Evolutionary conservation across 2,888 invertebrate genomes (phyloP), one percentile per base, ranked within the genome.

Genomic region (Muschampia plurimacula): DNA sequence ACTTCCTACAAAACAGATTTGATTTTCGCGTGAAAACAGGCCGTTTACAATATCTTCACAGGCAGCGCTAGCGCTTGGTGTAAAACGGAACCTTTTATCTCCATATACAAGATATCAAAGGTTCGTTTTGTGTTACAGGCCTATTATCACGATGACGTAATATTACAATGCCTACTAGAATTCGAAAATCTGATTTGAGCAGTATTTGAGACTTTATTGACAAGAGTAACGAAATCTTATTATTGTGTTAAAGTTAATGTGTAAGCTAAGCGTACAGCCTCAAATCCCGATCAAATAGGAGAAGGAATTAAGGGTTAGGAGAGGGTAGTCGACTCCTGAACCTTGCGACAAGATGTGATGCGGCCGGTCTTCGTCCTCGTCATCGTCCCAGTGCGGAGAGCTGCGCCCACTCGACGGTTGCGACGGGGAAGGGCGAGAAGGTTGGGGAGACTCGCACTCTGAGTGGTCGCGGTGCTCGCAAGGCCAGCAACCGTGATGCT

Each of bases 401-500:
- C 93, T 85, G 78, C 93, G 87, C 32, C 94, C 95, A 82, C 93
- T 93, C 78, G 92, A 91, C 52, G 84, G 86, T 79, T 91, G 92
- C 81, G 94, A 93, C 77, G 83, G 44, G 44, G 44, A 44, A 12
- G 44, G 44, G 44, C 12, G 44, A 10, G 44, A 44, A 12, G 44
- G 89, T 81, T 88, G 90, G 74, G 87, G 84, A 73, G 83, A 85
- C 79, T 88, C 91, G 84, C 85, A 89, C 77, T 91, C 90, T 28
- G 90, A 89, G 74, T 81, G 79, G 22, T 91, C 90, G 13, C 89
- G 90, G 74, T 90, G 91, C 79, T 93, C 93, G 84, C 93, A 92
- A 73, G 93, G 93, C 91, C 93, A 92, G 81, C 93, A 92, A 75
- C 92, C 92, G 82, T 90, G 90, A 81, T 94, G 94, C 77, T 94